Evolutionary conservation across 2,888 invertebrate genomes (phyloP), one percentile per base, ranked within the genome.

Genomic region (Idaea dimidiata): DNA sequence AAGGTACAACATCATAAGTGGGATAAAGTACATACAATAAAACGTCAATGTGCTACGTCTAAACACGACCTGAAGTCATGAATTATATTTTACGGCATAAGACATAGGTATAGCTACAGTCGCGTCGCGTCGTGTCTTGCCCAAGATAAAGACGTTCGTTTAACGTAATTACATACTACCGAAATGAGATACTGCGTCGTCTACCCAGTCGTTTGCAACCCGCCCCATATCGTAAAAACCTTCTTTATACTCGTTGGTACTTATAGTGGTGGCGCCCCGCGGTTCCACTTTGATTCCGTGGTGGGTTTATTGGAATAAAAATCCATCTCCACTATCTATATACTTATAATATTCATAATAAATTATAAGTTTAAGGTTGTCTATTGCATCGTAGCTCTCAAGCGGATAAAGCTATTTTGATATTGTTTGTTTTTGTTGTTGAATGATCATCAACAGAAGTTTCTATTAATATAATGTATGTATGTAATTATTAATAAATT

Each of bases 101-200:
- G 70, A 70, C 75, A 75, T 72, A 73, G 70, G 73, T 71, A 10
- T 32, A 6, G 32, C 32, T 10, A 14, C 43, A 6, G 14, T 14
- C 43, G 2, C 10, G 33, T 33, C 33, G 33, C 43, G 43, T 43
- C 43, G 43, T 43, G 71, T 73, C 71, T 69, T 62, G 68, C 64
- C 43, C 43, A 43, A 75, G 80, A 79, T 81, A 81, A 78, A 80
- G 78, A 77, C 74, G 67, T 72, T 76, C 74, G 73, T 74, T 79
- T 76, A 74, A 75, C 72, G 72, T 67, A 68, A 71, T 78, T 77
- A 78, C 68, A 72, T 71, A 67, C 69, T 71, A 59, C 62, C 66
- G 70, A 69, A 66, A 70, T 72, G 67, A 72, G 70, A 67, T 72
- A 69, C 65, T 61, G 62, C 59, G 60, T 57, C 64, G 65, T 68